A percentile compares a stretch with the other conserved stretches of the same genome.
These are phyloP conservation scores for Naso thynnoides DNA, from an alignment of 2,797 vertebrate genomes.

Conservation along the genomic window DNA sequence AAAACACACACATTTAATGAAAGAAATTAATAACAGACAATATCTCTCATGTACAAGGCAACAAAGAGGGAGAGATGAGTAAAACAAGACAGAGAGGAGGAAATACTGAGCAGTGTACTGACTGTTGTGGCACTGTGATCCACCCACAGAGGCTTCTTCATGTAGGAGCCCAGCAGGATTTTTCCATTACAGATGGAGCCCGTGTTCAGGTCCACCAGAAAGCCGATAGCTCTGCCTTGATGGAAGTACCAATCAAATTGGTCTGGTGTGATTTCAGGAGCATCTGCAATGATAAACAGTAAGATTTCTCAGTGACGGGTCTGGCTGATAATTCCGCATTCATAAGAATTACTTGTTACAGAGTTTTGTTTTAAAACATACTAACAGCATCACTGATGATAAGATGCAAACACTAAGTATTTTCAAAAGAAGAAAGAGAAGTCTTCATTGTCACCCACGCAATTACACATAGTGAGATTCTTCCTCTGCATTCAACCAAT, in stretches of 20 bases:
- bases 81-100: not conserved
- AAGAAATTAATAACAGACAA: fast-evolving
- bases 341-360: not conserved
- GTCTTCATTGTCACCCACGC: too few relatives aligned
- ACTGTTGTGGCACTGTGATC: conserved; percentile 83
- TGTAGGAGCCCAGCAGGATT: conserved; percentile 83
- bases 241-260: conserved; percentile 84
- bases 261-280: conserved; percentile 68
- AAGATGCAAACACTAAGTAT: not conserved
- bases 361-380: not conserved
- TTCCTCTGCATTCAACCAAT: too few relatives aligned
- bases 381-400: not conserved
- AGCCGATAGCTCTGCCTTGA: conserved; percentile 76
- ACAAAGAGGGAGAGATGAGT: not conserved
- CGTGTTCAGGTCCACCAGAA: conserved; percentile 70
- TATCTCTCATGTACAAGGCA: not conserved
- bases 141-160: conserved; percentile 85
- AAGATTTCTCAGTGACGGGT: not conserved
- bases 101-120: conserved; percentile 42
- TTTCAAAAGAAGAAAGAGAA: too few relatives aligned
- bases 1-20: not conserved
- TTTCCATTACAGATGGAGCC: conserved; percentile 78
- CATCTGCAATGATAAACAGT: conserved; percentile 32
- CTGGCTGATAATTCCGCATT: not conserved
- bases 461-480: too few relatives aligned